Base-by-base conservation (phyloP, 2,113 vertebrate genomes). In the Pelusios castaneus region DNA sequence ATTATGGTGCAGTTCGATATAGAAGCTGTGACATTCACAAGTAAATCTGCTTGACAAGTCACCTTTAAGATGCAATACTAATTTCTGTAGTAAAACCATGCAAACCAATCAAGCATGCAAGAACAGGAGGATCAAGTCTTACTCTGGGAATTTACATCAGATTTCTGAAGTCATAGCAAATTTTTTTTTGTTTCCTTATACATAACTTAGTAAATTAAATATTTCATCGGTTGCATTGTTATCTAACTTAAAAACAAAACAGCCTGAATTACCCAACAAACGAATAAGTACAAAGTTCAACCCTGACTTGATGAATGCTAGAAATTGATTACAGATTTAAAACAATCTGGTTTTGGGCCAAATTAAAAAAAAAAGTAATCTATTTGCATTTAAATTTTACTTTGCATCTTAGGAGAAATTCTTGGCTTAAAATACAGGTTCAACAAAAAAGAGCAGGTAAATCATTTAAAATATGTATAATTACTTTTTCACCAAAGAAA, bases 391-490 rank as follows among this genome's bases (percentile, higher is more conserved):
- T 60, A 83, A 63, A 96, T 96, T 47, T 67, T 38, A 95, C 43
- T 95, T 38, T 88, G 11, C 85, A 27, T 87, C 93, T 94, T 91
- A n/a, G 80, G 22, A 86, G 3, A 97, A 96, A 93, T 92, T 85
- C 73, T 38, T 85, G 38, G 63, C 58, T 77, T 95, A 84, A 96
- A 95, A 95, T 81, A 81, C 10, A 96, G 76, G n/a, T 92, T 96
- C 77, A 92, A 89, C 2, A 75, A 91, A 93, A 47, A 16, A 92
- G 27, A 86, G 76, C 84, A 89, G 87, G 13, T 55, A 90, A 92
- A 95, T 85, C 34, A 34, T 17, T 43, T 45, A 60, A 92, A 94
- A 78, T 78, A 3, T 24, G 4, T 5, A 45, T 77, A 91, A 90
- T 73, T 21, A 54, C 17, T 93, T 95, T 85, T 25, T 31, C 9